Base-by-base conservation (phyloP, 2,888 invertebrate genomes). In the Phoenoteleia sp. region DNA sequence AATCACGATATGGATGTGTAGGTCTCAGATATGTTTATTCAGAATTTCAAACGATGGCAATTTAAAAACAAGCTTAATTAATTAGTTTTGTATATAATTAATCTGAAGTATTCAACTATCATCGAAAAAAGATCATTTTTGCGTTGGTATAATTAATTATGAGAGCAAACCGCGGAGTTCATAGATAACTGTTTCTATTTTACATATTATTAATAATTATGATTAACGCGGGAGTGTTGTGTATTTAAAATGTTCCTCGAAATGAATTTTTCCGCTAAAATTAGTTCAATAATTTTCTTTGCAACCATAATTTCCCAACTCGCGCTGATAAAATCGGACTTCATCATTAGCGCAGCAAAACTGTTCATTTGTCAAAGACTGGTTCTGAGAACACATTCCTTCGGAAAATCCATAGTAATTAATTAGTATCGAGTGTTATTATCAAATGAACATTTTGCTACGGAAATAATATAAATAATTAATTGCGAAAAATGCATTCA, bases 321-420 rank as follows among this genome's bases (percentile, higher is more conserved):
- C 39, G 49, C 2, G n/a, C 69, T 25, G 76, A 82, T 76, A 82
- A 71, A 71, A 76, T 76, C 76, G 49, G 42, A 76, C 66, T 82
- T 71, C 82, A 71, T 76, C 76, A 82, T 82, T 76, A 76, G 76
- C 64, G 58, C 45, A 9, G 75, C 75, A 71, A 81, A 81, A 75
- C 56, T 64, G 75, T 56, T 81, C 69, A 81, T 81, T 81, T 81
- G 81, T 75, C 81, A 81, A 54, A 62, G 75, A 81, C 75, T 69
- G 81, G 81, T 81, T 81, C 64, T 62, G 25, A 7, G 62, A 69
- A 81, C 25, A 62, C 58, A 75, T 69, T 42, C 17, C 27, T 29
- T 21, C 67, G 52, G 29, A 49, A 29, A 49, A 56, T 67, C 47
- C 27, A 23, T 27, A 36, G 58, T 74, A 74, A 81, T 74, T 74